Evolutionary conservation across 2,113 vertebrate genomes (phyloP).

Genomic region (Melospiza melodia): DNA sequence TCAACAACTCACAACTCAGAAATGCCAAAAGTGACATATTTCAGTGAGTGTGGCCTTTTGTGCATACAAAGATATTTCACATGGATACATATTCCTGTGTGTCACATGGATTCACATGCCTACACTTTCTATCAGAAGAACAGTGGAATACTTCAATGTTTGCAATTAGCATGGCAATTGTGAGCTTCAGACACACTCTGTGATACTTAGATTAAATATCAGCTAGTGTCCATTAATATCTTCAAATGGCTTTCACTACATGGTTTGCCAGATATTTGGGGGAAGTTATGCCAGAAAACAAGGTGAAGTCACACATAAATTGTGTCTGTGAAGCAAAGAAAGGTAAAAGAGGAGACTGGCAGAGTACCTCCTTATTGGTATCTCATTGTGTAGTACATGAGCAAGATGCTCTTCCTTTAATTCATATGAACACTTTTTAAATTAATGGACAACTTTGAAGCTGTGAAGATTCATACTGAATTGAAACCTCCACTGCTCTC

Average conservation of each 20-base stretch:
- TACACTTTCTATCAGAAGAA: background rate
- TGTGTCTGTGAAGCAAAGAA: background rate
- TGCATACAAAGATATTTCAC: background rate
- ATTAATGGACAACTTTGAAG: background rate
- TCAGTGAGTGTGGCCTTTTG: background rate
- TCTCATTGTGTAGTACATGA: background rate
- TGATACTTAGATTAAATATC: background rate
- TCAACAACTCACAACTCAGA: background rate
- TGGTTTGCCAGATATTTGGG: background rate
- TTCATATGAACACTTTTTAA: background rate
- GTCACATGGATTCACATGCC: background rate
- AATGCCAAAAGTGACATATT: background rate
- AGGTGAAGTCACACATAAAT: background rate
- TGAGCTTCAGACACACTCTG: background rate
- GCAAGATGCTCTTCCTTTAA: background rate
- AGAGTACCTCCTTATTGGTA: background rate
- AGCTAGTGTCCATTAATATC: background rate
- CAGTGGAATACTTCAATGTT: background rate
- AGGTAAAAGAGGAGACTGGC: background rate
- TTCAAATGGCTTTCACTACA: background rate
- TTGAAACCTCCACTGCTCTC: background rate
- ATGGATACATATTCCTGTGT: background rate
- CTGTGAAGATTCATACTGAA: background rate
- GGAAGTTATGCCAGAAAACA: background rate
- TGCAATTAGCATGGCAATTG: background rate